Conservation (phyloP, 2,113 vertebrate species). For the Malurus melanocephalus region DNA sequence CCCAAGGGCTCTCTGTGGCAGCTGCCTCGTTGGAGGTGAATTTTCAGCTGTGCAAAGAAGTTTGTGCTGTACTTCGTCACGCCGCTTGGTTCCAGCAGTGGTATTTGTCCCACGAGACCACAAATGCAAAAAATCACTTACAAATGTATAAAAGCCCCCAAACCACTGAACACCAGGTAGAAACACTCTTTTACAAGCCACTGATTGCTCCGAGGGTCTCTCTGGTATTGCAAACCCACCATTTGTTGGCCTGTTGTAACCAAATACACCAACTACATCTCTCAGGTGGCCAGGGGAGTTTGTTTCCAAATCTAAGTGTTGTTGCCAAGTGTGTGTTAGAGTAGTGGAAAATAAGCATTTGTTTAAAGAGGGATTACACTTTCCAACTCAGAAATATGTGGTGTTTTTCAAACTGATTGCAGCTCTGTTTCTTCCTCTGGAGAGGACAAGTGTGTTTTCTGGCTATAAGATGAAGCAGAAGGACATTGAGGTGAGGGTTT, state of each 20-base stretch:
- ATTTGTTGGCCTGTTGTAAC: conserved; percentile 28
- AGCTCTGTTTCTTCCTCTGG: not conserved
- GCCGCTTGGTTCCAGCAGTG: conserved; percentile 23
- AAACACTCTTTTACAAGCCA: conserved; percentile 22
- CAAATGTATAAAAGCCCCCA: conserved; percentile 37
- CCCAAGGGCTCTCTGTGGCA: not conserved
- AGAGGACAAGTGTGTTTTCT: conserved; percentile 2
- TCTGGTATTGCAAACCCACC: not conserved
- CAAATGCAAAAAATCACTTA: conserved; percentile 49
- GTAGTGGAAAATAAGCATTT: conserved; percentile 14
- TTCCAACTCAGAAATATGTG: not conserved
- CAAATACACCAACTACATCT: not conserved
- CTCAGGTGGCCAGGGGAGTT: conserved; percentile 12
- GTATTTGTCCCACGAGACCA: conserved; percentile 40
- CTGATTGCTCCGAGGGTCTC: conserved; percentile 41
- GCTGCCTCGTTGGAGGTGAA: conserved; percentile 20
- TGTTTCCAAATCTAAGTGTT: conserved; percentile 8
- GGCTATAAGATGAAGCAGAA: not conserved
- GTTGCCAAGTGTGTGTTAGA: not conserved
- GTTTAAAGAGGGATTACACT: conserved; percentile 4
- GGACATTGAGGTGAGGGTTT: not conserved
- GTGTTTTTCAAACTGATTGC: conserved; percentile 1
- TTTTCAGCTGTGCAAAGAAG: conserved; percentile 29
- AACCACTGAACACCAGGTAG: conserved; percentile 28
- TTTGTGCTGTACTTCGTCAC: conserved; percentile 27